Base-by-base conservation (phyloP, 64 coral and sea anemone genomes). In the Actinia tenebrosa region DNA sequence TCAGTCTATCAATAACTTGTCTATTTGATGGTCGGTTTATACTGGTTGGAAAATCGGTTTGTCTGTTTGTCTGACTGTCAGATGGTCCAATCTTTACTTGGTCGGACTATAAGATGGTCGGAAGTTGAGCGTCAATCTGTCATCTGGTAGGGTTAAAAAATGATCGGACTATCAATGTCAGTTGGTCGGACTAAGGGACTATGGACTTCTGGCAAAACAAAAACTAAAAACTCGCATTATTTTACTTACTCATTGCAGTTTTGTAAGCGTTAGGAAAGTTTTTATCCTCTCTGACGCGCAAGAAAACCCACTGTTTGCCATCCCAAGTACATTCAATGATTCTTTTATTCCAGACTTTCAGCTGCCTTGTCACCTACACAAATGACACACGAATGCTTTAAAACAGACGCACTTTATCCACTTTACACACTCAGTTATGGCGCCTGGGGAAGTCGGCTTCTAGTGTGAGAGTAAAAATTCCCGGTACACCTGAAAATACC, bases 271-370 rank as follows among this genome's bases (percentile, higher is more conserved):
- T 98, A 7, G 96, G 92, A 54, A 88, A 95, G 85, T 90, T 98
- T 9, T 98, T 98, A 79, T 98, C 96, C 78, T 98, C 96, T 88
- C 96, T 84, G 6, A 95, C 89, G 75, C 96, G 71, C 50, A 98
- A 81, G 37, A 98, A 98, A 11, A 91, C 84, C 96, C 96, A 98
- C 80, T 98, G 85, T 17, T 87, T 79, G 56, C 86, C 88, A 90
- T 98, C 90, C 90, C 93, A 98, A 17, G 96, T 98, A 58, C 96
- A 98, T 88, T 98, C 96, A 53, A 98, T 92, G 37, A 98, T 82
- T 20, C 60, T 45, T n/a, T 45, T 53, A 79, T 53, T 69, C 19
- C 18, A 61, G 10, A 47, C 59, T 61, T 63, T 66, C 20, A 86
- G 37, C 61, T 86, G 30, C 18, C 27, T 86, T 42, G 84, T 86